phyloP scores from a whole-genome alignment of 2,797 vertebrate species.

The Moxostoma hubbsi region DNA sequence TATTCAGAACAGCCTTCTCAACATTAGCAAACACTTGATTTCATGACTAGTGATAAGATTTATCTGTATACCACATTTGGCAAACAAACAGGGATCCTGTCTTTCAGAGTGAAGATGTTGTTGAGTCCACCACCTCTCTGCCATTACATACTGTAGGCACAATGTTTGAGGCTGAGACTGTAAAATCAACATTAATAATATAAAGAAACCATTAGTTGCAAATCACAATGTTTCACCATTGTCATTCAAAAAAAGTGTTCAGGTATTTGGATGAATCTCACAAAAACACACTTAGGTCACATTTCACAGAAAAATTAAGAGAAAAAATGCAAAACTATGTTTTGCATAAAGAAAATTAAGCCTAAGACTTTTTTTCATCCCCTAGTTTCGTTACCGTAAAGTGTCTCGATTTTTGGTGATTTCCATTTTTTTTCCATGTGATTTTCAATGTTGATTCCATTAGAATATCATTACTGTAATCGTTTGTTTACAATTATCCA shows the following conservation, averaged over 20 bases:
- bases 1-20: slow-evolving; percentile 69
- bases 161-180: slow-evolving; percentile 79
- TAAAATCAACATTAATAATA: slow-evolving; percentile 38
- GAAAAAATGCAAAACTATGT: no score
- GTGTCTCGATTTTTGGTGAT: no score
- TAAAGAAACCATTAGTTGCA: neutral
- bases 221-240: neutral
- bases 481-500: no score
- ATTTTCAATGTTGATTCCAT: no score
- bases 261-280: neutral
- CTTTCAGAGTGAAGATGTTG: slow-evolving; percentile 85
- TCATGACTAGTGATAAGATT: slow-evolving; percentile 73
- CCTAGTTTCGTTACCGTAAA: no score
- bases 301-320: no score
- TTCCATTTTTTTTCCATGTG: no score
- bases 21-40: slow-evolving; percentile 74
- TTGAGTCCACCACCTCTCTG: slow-evolving; percentile 87
- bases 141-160: slow-evolving; percentile 88
- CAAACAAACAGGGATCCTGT: slow-evolving; percentile 61
- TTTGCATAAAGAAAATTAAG: no score
- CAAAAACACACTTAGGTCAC: neutral
- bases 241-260: neutral
- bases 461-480: no score
- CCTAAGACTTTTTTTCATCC: no score
- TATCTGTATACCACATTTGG: slow-evolving; percentile 75